phyloP scores from a whole-genome alignment of 2,888 invertebrate genomes.

The Tipula confusa region DNA sequence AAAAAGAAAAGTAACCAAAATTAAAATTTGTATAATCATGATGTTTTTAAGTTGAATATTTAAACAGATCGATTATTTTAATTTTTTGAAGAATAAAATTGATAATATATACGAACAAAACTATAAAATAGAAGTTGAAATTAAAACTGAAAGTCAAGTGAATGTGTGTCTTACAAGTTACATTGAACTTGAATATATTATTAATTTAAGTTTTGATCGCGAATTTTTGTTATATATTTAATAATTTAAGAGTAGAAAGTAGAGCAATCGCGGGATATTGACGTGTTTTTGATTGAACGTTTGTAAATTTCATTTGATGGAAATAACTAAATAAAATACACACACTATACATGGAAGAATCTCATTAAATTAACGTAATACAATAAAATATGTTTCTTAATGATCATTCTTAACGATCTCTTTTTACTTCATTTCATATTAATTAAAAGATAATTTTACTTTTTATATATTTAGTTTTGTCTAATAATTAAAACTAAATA shows the following conservation, averaged over 20 bases:
- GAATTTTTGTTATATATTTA: neutral
- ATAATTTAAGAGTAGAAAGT: neutral
- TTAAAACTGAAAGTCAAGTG: conserved; percentile 7
- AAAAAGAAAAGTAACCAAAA: neutral
- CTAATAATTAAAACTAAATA: neutral
- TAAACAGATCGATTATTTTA: neutral
- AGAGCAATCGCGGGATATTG: neutral
- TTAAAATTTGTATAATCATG: neutral
- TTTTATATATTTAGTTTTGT: neutral
- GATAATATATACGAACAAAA: neutral
- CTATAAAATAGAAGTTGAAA: neutral
- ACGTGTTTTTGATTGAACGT: neutral
- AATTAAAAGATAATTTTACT: neutral
- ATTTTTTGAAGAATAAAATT: neutral
- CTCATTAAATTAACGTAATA: neutral
- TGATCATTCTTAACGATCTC: neutral
- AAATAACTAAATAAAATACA: neutral
- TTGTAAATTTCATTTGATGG: neutral
- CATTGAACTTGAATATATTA: conserved; percentile 4
- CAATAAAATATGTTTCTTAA: neutral
- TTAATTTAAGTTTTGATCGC: neutral
- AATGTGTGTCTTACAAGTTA: neutral
- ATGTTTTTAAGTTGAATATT: neutral
- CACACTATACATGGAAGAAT: neutral
- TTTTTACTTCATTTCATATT: neutral